Base-by-base conservation (phyloP, 2,888 invertebrate species). In the Resseliella maxima region DNA sequence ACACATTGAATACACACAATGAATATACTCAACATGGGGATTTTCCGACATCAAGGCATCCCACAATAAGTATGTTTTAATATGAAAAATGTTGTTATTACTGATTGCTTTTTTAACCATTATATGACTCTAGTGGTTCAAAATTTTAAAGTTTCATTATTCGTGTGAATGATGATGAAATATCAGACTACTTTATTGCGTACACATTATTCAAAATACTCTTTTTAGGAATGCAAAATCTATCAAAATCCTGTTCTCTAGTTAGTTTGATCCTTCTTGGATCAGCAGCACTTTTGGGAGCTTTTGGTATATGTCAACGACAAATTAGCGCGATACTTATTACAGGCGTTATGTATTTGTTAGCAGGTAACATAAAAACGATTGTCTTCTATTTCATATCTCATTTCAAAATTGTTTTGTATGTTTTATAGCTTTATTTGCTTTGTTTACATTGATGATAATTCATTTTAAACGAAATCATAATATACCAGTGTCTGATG, bases 271-370 rank as follows among this genome's bases (percentile, higher is more conserved):
- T 98, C 89, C 95, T 98, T 87, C 91, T 98, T 88, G 96, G 96
- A 85, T 95, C 96, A 88, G 97, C 98, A 0, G 96, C 97, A 5
- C 92, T 97, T 87, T 96, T 98, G 2, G 98, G 98, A 31, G 94
- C 95, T 85, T 96, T 98, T 90, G 97, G 98, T 6, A 94, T 98
- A 36, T 94, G 96, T 90, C 95, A 96, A 90, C 96, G 96, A 89
- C 98, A 98, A 92, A 97, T 98, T 89, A 97, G 97, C 89, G 97
- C 98, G 1, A 97, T 98, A 50, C 94, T 98, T 87, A 95, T 98
- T 72, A 98, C 98, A 0, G 98, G 98, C 21, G 98, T 98, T 86
- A 97, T 98, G 95, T 98, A 98, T 91, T 92, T 97, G 87, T 92
- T 98, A 90, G 97, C 98, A 90, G 97, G 97, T 97, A 91, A 10